Evolutionary conservation across 2,797 vertebrate genomes (phyloP), one percentile per base, ranked within the genome.

Genomic region (Hippoglossus hippoglossus): DNA sequence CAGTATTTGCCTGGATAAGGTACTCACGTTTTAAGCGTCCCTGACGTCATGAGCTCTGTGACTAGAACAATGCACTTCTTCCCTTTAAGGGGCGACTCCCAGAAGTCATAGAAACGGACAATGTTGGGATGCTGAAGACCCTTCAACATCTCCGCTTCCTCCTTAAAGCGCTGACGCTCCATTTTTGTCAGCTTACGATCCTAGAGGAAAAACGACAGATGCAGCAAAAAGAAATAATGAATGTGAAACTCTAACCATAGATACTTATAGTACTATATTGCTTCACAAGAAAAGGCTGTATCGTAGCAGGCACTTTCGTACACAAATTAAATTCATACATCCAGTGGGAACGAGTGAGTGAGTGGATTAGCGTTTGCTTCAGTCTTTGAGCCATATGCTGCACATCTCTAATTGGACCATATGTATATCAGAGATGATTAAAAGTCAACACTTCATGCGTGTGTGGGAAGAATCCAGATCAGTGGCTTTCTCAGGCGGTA

Each of bases 141-240:
- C 87, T 99, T 99, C 72, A 99, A 67, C 98, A 99, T 99, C 85
- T 98, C 98, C 0, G 97, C 98, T 92, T 99, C 98, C 85, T 99
- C 98, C 88, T 99, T 99, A 86, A 99, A 99, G 61, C 97, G 94
- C 78, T 99, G 98, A 46, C 98, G 93, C 91, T 99, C 98, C 65
- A 95, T 91, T 89, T 99, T 99, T 8, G 97, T 95, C 87, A 99
- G 94, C 84, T 99, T 99, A 64, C 98, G 96, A 84, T 99, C 98
- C 98, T 99, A 61, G 7, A 77, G 36, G 22, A 57, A 54, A 77
- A 26, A 75, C 0, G 13, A 77, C 24, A 80, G 59, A 80, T 52
- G 53, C 25, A 59, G 55, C 10, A 19, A 41, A 52, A 50, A 68
- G 10, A 75, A 77, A 75, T 28, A 13, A 44, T 75, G 9, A 57